phyloP scores from a whole-genome alignment of 2,888 invertebrate species.

The Calliopum simillimum region DNA sequence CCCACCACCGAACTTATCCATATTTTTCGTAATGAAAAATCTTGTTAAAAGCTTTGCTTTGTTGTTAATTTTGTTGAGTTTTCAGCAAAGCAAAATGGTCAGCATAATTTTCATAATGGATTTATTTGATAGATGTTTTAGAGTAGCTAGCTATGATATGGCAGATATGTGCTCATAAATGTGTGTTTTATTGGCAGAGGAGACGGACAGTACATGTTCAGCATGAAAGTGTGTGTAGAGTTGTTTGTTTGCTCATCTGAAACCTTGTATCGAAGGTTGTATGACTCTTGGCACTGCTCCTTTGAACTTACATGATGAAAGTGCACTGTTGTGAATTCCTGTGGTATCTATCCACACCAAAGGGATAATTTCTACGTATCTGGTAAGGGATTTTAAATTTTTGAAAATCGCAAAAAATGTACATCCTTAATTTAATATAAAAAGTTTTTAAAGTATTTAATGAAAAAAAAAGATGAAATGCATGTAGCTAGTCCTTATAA shows the following conservation, averaged over 20 bases:
- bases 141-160: not conserved
- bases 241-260: not conserved
- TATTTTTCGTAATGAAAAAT: not conserved
- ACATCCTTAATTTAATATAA: too few relatives aligned
- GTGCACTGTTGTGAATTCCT: constrained; percentile 5
- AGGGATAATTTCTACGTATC: too few relatives aligned
- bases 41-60: constrained; percentile 16
- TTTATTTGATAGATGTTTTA: constrained; percentile 31
- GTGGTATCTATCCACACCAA: not conserved
- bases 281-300: constrained; percentile 16
- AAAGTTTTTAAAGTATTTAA: too few relatives aligned
- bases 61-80: constrained; percentile 19
- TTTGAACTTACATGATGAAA: constrained; percentile 18
- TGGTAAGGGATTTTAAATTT: too few relatives aligned
- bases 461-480: too few relatives aligned
- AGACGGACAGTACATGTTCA: not conserved
- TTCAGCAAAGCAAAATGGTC: constrained; percentile 30
- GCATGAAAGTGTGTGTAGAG: not conserved
- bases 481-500: too few relatives aligned
- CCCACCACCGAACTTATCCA: not conserved
- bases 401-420: too few relatives aligned
- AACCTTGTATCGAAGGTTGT: constrained; percentile 12
- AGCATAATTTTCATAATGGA: constrained; percentile 37
- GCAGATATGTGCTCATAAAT: not conserved
- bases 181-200: not conserved